Conservation (phyloP, 1,140 invertebrate species). For the Apis laboriosa region DNA sequence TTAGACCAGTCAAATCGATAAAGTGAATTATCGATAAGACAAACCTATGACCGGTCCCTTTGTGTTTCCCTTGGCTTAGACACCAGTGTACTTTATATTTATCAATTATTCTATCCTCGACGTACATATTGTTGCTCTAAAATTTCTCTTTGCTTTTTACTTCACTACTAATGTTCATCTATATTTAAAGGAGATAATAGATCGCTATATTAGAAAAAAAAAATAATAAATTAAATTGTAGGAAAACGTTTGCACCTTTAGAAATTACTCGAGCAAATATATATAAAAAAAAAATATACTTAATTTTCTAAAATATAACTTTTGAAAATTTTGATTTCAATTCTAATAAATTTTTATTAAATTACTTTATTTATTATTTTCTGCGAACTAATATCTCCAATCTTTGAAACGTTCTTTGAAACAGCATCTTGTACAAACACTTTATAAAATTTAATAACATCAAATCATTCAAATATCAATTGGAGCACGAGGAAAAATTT, state of each 20-base stretch:
- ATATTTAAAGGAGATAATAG: background rate
- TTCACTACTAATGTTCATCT: background rate
- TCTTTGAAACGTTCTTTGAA: too few species aligned
- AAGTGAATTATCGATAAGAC: slow-evolving; percentile 76
- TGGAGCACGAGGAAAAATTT: background rate
- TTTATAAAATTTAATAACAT: too few species aligned
- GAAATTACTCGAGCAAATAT: too few species aligned
- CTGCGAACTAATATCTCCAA: too few species aligned
- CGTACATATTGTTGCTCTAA: slow-evolving; percentile 32
- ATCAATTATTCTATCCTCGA: slow-evolving; percentile 73
- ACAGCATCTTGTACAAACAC: too few species aligned
- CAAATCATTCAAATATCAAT: background rate
- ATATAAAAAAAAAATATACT: too few species aligned
- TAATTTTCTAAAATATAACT: too few species aligned
- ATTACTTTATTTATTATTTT: too few species aligned
- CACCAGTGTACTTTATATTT: slow-evolving; percentile 58
- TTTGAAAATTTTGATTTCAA: too few species aligned
- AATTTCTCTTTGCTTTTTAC: background rate
- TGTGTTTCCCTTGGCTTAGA: slow-evolving; percentile 55
- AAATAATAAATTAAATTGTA: background rate
- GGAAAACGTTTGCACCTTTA: background rate
- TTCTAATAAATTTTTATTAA: too few species aligned
- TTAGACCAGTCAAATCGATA: slow-evolving; percentile 50
- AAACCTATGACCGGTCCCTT: slow-evolving; percentile 53
- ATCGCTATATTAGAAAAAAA: background rate